These are phyloP conservation scores for Acipenser ruthenus DNA, from an alignment of 2,797 vertebrate species.

Conservation along the genomic window DNA sequence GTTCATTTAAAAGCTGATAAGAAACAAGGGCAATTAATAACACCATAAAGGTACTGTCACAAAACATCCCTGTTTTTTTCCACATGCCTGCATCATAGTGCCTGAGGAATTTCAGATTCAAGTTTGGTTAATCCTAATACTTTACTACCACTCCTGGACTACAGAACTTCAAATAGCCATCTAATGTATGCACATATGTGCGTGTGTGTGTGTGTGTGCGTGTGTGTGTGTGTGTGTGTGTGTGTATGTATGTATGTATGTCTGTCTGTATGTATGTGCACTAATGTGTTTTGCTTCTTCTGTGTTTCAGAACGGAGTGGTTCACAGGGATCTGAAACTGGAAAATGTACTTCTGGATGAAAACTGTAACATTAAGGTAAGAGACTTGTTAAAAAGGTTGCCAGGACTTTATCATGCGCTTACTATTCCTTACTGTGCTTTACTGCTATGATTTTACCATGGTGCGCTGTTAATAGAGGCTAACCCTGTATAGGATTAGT, in stretches of 20 bases:
- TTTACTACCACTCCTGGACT: too few species aligned
- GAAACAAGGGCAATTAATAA: too few species aligned
- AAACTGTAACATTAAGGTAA: constrained; percentile 98
- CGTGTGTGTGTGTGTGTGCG: constrained; percentile 22
- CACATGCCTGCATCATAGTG: too few species aligned
- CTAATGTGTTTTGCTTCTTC: not conserved
- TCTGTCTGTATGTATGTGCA: constrained; percentile 24
- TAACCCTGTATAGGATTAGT: too few species aligned
- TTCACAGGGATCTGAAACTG: constrained; percentile 97
- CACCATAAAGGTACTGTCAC: too few species aligned
- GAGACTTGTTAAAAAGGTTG: not conserved
- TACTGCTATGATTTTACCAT: too few species aligned
- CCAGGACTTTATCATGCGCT: not conserved
- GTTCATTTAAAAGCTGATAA: too few species aligned
- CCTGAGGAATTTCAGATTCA: too few species aligned
- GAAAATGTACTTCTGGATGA: constrained; percentile 99
- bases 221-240: constrained; percentile 16
- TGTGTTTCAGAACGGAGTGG: constrained; percentile 83
- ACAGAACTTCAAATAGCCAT: constrained; percentile 5
- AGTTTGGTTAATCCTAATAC: too few species aligned
- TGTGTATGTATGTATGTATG: constrained; percentile 27
- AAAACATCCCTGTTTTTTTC: too few species aligned
- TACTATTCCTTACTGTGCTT: too few species aligned
- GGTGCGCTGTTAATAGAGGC: too few species aligned
- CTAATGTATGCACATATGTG: constrained; percentile 38